Evolutionary conservation across 2,113 vertebrate species (phyloP).

Genomic region (Grantiella picta): DNA sequence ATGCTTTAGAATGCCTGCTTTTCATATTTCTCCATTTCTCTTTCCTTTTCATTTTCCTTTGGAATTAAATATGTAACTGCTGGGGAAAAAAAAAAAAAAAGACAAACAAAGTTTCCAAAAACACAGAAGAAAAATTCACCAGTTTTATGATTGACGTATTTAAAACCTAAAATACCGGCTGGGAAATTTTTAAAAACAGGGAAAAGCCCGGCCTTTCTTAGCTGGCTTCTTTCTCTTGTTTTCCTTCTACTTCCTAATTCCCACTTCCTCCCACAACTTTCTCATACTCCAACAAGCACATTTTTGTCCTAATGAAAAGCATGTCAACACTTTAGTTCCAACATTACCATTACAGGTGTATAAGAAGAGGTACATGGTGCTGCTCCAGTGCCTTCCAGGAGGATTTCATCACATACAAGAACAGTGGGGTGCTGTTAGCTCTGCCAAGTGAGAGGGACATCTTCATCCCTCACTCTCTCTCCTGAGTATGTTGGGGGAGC

Average conservation of each 20-base stretch:
- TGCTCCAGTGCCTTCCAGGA: not conserved
- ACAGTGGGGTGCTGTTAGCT: not conserved
- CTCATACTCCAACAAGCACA: not conserved
- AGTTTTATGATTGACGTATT: not conserved
- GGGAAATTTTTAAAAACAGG: not conserved
- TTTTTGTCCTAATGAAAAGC: not conserved
- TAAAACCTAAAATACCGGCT: not conserved
- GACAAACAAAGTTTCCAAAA: not conserved
- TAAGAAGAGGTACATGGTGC: not conserved
- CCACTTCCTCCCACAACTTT: not conserved
- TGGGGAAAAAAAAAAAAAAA: too few relatives aligned
- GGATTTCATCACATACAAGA: not conserved
- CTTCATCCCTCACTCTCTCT: not conserved
- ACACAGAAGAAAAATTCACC: not conserved
- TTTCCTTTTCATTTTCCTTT: not conserved
- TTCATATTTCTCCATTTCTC: not conserved
- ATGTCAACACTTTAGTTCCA: not conserved
- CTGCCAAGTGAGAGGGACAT: fast-evolving
- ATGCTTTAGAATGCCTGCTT: not conserved
- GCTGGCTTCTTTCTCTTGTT: not conserved
- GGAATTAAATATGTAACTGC: not conserved
- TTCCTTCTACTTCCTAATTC: not conserved
- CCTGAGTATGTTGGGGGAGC: fast-evolving
- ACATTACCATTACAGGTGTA: not conserved
- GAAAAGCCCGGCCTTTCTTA: not conserved